Base-by-base conservation (phyloP, 2,888 invertebrate species). In the Metellina segmentata region DNA sequence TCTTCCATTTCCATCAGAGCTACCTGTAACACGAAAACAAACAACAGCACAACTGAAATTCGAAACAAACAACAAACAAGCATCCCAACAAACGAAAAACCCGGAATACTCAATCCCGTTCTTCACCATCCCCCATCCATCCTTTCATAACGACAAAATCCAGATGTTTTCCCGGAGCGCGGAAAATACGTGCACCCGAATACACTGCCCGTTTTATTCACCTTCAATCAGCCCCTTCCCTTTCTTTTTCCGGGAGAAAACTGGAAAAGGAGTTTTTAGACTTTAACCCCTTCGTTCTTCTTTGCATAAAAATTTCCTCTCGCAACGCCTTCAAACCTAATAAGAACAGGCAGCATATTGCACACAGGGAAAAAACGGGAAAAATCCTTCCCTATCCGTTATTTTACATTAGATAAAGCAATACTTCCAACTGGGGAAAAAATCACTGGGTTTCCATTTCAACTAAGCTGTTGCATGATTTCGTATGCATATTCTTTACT, bases 341-440 rank as follows among this genome's bases (percentile, higher is more conserved):
- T 91, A 91, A 91, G 82, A 86, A 87, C 75, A 53, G 48, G 71
- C 91, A 72, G 78, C 91, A 87, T 83, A 87, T 87, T 91, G 87
- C 82, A 90, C 75, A 81, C 82, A 87, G n/a, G 75, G n/a, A 74
- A 19, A 53, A 75, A 81, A 81, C 77, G 20, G 16, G 51, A 13
- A 49, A 51, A 51, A 49, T 77, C 51, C 49, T 51, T 81, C 77
- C 79, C 91, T 52, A 86, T 91, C 91, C 79, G 87, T 91, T 91
- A 87, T 82, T 91, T 91, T 91, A 91, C 91, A 91, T 91, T 91
- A 91, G 91, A 91, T 91, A 87, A 91, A 91, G 87, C 91, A 87
- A 87, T 82, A 86, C 91, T 82, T 53, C 86, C 77, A 72, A 75
- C 77, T 20, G 79, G 78, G 82, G 78, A 82, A 86, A 87, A 87